Conservation (phyloP, 2,797 vertebrate species). For the Brachymystax lenok region DNA sequence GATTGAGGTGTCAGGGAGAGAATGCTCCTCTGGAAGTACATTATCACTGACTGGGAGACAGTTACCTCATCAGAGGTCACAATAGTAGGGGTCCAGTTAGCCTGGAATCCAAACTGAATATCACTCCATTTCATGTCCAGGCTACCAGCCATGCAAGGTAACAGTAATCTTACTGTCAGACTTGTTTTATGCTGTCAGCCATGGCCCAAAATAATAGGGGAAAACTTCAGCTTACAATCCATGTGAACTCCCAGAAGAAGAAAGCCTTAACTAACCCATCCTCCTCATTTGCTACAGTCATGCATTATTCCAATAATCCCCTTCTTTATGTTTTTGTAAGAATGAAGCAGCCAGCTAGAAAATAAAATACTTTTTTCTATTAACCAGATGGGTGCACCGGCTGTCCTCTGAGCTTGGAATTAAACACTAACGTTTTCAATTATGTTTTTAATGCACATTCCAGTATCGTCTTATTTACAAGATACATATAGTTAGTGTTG, state of each 20-base stretch:
- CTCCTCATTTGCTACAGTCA: no score
- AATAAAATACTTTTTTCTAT: constrained; percentile 70
- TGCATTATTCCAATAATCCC: no score
- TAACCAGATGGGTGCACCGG: constrained; percentile 73
- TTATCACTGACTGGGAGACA: constrained; percentile 26
- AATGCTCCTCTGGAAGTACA: constrained; percentile 25
- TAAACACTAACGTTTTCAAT: constrained; percentile 67
- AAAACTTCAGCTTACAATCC: not conserved
- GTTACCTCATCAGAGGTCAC: not conserved
- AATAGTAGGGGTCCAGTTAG: no score
- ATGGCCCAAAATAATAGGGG: no score
- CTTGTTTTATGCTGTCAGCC: no score
- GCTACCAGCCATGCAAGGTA: no score
- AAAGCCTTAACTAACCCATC: no score
- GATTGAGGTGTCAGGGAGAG: constrained; percentile 28
- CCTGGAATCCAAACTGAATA: no score
- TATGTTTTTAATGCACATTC: constrained; percentile 62
- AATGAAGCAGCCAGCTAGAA: constrained; percentile 77
- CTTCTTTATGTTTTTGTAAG: constrained; percentile 51
- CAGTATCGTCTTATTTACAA: constrained; percentile 49
- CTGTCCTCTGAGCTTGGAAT: constrained; percentile 55
- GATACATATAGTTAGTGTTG: constrained; percentile 21
- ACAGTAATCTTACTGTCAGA: no score
- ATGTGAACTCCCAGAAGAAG: no score
- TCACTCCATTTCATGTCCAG: no score